Evolutionary conservation across 2,888 invertebrate species (phyloP), one percentile per base, ranked within the genome.

Genomic region (Brenthis ino): DNA sequence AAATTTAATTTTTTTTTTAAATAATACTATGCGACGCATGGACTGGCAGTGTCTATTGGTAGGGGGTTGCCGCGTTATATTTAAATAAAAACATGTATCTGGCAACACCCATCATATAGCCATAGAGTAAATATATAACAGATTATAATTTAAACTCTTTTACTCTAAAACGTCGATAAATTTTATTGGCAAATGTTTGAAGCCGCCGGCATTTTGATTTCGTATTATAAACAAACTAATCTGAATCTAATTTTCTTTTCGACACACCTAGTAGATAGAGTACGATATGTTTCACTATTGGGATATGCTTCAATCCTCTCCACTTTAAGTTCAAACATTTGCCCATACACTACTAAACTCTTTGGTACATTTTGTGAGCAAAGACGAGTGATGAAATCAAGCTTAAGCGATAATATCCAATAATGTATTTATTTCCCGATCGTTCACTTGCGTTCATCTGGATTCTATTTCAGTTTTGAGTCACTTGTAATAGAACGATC

Each of bases 291-390:
- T 63, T 68, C 60, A 69, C 69, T 67, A 61, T 64, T 61, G 64
- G 43, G 72, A 72, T 72, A 72, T 72, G 72, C 70, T 69, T 69
- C 54, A 55, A 37, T 57, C 43, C 43, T 37, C 47, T 43, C 11
- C 37, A 1, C 37, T 43, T 11, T 2, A 8, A 28, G 11, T 75
- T 75, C 75, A 79, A 82, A 85, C 82, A 81, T 78, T 78, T 77
- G 77, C 79, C 82, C 85, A 87, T 78, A 80, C 83, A 80, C 85
- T 84, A 77, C 75, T 75, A 77, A 43, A 75, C 74, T 92, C 91
- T 92, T 92, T 92, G 91, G 91, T 92, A 91, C 85, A 85, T 83
- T 87, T 91, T 91, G 91, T 93, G 92, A 93, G 91, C 91, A 91
- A 91, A 82, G 86, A 86, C 80, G 79, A 78, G 80, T 81, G 81